phyloP scores from a whole-genome alignment of 2,797 vertebrate species.

The Tiaroga cobitis region DNA sequence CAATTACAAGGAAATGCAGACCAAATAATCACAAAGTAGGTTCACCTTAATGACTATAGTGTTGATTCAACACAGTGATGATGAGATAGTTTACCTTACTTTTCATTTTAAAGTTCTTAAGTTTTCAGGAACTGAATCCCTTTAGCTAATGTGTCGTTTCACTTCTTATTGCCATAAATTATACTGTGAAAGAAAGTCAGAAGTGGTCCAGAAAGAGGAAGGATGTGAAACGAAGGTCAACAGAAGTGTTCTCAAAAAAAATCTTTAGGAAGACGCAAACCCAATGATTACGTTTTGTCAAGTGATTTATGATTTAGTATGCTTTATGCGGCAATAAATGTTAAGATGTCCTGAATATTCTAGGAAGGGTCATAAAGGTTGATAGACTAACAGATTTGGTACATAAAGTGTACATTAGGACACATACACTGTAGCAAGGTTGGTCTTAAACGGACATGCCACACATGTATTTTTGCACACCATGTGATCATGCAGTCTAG shows the following conservation, averaged over 20 bases:
- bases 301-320: background rate
- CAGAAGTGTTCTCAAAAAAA: background rate
- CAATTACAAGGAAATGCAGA: background rate
- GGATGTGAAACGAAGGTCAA: background rate
- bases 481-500: no score
- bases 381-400: background rate
- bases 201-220: background rate
- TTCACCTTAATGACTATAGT: background rate
- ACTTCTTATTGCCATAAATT: background rate
- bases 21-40: background rate
- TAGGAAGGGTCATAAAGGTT: background rate
- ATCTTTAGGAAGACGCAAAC: background rate
- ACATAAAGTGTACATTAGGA: background rate
- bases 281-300: background rate
- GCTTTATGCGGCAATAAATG: background rate
- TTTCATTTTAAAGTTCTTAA: background rate
- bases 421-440: background rate
- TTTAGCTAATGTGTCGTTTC: no score
- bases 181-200: background rate
- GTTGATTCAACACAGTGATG: no score
- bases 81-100: background rate
- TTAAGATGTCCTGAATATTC: background rate
- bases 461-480: background rate
- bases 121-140: background rate
- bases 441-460: background rate